These are phyloP conservation scores for Dione juno DNA, from an alignment of 2,888 invertebrate genomes.

Conservation along the genomic window DNA sequence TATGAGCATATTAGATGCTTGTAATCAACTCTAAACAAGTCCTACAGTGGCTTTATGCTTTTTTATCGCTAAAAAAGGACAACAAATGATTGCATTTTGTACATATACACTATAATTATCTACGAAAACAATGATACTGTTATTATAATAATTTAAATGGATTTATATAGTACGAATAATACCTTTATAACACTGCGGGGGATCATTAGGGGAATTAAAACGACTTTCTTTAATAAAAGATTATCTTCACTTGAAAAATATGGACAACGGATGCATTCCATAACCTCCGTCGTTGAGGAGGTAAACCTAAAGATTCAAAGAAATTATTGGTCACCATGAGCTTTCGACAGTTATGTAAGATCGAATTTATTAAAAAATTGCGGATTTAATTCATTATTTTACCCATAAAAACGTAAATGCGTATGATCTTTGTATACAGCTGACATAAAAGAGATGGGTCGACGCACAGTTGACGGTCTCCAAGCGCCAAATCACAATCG, in stretches of 20 bases:
- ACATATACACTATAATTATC: conserved; percentile 56
- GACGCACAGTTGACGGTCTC: conserved; percentile 64
- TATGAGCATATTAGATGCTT: conserved; percentile 47
- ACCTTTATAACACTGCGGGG: conserved; percentile 72
- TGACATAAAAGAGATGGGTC: conserved; percentile 79
- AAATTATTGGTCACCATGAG: conserved; percentile 55
- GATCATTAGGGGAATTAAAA: conserved; percentile 77
- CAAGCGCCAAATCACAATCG: conserved; percentile 71
- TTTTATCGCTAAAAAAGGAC: conserved; percentile 48
- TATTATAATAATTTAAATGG: conserved; percentile 58
- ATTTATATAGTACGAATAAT: conserved; percentile 55
- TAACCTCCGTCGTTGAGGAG: conserved; percentile 76
- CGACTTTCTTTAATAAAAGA: conserved; percentile 64
- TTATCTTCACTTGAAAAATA: conserved; percentile 74
- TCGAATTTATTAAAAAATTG: conserved; percentile 59
- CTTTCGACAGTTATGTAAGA: conserved; percentile 51
- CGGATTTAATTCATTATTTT: conserved; percentile 77
- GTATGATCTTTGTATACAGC: conserved; percentile 82
- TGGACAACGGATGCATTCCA: conserved; percentile 72
- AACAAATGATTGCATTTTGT: conserved; percentile 51
- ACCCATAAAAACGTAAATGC: conserved; percentile 68
- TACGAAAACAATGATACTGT: conserved; percentile 73
- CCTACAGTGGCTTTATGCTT: conserved; percentile 42
- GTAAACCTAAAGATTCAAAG: conserved; percentile 72
- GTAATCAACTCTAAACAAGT: conserved; percentile 41